Base-by-base conservation (phyloP, 2,113 vertebrate species). In the Bagarius yarrelli region DNA sequence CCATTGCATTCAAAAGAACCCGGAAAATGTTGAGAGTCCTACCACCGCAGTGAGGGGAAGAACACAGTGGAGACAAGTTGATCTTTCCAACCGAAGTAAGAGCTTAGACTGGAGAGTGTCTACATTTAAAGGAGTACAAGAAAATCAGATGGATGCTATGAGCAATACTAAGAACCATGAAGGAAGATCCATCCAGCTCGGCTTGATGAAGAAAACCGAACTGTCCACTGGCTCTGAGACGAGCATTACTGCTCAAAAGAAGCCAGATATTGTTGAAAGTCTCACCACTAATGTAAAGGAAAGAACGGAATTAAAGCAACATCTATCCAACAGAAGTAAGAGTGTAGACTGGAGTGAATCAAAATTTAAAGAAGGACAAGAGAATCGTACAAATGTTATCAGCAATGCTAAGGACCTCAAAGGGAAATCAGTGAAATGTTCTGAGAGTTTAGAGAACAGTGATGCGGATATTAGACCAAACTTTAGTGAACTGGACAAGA, bases 91-190 rank as follows among this genome's bases (percentile, higher is more conserved):
- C 70, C 88, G 89, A 85, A 93, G 89, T 82, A 88, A 80, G 78
- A 93, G 91, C 86, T 86, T 92, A 52, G 90, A 92, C 81, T 86
- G 85, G 87, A 88, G 84, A 81, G 80, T 36, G 36, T 53, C 60
- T 1, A 21, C 9, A 27, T 63, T 30, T 36, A 85, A 66, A 55
- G 80, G 78, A 47, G 67, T n/a, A 40, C 32, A 64, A 25, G 40
- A 44, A 9, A 52, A n/a, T 25, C 67, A 13, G 52, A 56, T 50
- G 23, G 75, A 61, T 50, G 23, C 6, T 6, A 57, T n/a, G 63
- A 86, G 27, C 3, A 19, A 57, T 9, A 63, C 70, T 61, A 72
- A 32, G 30, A 85, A 78, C 44, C 36, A 18, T 73, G 30, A 12
- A 44, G 40, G n/a, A 1, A 78, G 78, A 11, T 15, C 53, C 11